Evolutionary conservation across 2,797 vertebrate species (phyloP).

Genomic region (Melanogrammus aeglefinus): DNA sequence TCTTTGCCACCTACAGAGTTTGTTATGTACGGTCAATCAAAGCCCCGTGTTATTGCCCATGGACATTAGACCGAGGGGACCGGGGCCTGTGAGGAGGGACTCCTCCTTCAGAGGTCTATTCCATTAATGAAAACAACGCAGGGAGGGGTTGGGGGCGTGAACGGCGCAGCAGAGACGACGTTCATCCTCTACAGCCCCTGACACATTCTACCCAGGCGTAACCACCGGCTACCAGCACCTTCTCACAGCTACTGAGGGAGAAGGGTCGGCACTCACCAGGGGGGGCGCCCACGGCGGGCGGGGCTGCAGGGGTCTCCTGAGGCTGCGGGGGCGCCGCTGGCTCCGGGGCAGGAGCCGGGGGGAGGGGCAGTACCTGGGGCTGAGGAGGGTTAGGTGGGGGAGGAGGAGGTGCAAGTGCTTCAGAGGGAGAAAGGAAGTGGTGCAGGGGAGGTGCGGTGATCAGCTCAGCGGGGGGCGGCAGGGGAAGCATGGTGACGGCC

Average conservation of each 20-base stretch:
- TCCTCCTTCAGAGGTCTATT: too few species aligned
- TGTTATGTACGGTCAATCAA: too few species aligned
- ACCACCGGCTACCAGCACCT: too few species aligned
- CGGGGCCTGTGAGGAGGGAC: too few species aligned
- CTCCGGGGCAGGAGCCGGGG: conserved; percentile 41
- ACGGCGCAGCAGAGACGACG: too few species aligned
- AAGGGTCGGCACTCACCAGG: conserved; percentile 58
- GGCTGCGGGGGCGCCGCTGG: conserved; percentile 30
- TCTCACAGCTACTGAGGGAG: not conserved
- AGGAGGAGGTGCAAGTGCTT: conserved; percentile 56
- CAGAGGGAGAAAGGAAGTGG: conserved; percentile 55
- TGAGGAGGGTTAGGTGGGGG: conserved; percentile 45
- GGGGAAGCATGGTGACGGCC: conserved; percentile 31
- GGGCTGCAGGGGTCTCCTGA: conserved; percentile 28
- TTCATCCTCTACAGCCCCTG: too few species aligned
- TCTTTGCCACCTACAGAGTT: too few species aligned
- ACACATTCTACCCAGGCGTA: too few species aligned
- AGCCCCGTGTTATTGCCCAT: too few species aligned
- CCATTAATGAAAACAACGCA: too few species aligned
- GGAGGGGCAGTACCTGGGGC: conserved; percentile 47
- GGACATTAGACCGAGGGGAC: too few species aligned
- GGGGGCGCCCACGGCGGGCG: conserved; percentile 43
- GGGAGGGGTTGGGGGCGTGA: too few species aligned
- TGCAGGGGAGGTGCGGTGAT: conserved; percentile 47
- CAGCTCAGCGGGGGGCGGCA: conserved; percentile 42